Evolutionary conservation across 2,113 vertebrate genomes (phyloP).

Genomic region (Lipotes vexillifer): DNA sequence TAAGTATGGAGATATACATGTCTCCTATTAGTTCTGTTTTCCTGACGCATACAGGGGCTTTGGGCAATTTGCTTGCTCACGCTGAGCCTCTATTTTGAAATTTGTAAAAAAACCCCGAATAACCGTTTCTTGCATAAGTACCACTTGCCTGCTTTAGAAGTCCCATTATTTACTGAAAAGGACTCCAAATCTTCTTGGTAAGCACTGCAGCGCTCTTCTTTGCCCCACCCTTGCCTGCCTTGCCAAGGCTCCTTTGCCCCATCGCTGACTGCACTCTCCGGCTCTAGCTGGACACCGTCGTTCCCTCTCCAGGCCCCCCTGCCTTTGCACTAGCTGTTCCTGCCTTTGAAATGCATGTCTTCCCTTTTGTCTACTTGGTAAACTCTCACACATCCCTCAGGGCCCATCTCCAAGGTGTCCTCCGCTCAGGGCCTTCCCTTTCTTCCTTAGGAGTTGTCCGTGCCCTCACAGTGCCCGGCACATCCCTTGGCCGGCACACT

Average conservation of each 20-base stretch:
- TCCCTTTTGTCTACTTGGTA: neutral
- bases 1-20: neutral
- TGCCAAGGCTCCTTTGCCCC: neutral
- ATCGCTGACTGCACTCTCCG: neutral
- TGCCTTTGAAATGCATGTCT: neutral
- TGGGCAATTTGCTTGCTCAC: neutral
- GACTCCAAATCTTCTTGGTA: neutral
- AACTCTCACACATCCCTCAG: neutral
- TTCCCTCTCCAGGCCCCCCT: neutral
- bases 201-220: neutral
- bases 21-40: neutral
- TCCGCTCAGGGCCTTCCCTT: neutral
- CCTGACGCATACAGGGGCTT: neutral
- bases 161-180: neutral
- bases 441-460: neutral
- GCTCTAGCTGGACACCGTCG: neutral
- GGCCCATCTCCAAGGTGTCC: neutral
- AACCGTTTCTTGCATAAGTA: neutral
- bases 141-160: neutral
- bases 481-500: neutral
- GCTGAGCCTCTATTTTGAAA: constrained; percentile 21
- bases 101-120: neutral
- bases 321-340: neutral
- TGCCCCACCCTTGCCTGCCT: neutral
- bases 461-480: neutral